Conservation (phyloP, 1,140 invertebrate genomes). For the Drosophila takahashii region DNA sequence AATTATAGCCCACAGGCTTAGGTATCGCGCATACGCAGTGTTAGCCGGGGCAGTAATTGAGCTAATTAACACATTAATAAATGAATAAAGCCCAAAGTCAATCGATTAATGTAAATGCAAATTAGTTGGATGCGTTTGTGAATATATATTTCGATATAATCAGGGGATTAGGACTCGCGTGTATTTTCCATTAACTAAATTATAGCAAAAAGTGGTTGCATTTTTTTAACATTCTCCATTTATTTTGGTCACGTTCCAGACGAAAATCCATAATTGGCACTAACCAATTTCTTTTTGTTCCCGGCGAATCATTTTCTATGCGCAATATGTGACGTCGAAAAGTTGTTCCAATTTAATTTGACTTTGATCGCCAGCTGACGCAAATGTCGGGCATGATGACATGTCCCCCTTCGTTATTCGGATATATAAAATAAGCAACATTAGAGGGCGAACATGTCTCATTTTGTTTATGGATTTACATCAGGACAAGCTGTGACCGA, state of each 20-base stretch:
- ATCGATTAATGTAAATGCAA: constrained; percentile 48
- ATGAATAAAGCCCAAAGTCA: constrained; percentile 28
- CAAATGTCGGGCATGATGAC: constrained; percentile 63
- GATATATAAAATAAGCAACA: constrained; percentile 43
- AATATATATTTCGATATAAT: constrained; percentile 37
- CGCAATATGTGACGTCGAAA: constrained; percentile 41
- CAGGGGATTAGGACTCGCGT: constrained; percentile 14
- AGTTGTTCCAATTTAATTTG: constrained; percentile 81
- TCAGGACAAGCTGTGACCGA: constrained; percentile 69
- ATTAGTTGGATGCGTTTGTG: constrained; percentile 37
- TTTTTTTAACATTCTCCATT: constrained; percentile 1
- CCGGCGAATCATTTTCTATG: constrained; percentile 7
- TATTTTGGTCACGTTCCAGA: constrained; percentile 29
- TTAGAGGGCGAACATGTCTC: constrained; percentile 60
- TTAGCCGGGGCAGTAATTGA: constrained; percentile 12
- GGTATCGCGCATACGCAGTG: constrained; percentile 34
- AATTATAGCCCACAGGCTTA: background rate
- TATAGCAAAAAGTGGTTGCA: constrained; percentile 13
- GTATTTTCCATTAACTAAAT: constrained; percentile 25
- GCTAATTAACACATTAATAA: constrained; percentile 46
- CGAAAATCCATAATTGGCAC: constrained; percentile 32
- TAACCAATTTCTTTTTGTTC: constrained; percentile 31
- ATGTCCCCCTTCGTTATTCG: constrained; percentile 43
- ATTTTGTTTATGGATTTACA: constrained; percentile 73
- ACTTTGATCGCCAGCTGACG: constrained; percentile 81